Evolutionary conservation across 2,113 vertebrate species (phyloP).

Genomic region (Alligator mississippiensis): DNA sequence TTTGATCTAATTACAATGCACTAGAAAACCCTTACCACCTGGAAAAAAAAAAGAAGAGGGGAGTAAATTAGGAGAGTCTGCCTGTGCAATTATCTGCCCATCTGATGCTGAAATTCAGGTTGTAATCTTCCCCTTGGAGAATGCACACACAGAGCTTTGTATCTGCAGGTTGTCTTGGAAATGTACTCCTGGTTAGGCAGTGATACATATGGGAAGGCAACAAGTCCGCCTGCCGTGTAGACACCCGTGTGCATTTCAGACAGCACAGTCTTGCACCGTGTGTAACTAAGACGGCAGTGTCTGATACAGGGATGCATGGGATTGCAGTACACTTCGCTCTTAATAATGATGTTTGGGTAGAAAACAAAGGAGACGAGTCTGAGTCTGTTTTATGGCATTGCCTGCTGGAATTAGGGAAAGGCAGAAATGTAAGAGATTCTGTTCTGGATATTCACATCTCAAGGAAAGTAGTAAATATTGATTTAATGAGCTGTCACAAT

Average conservation of each 20-base stretch:
- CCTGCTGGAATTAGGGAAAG: background rate
- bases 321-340: accelerated
- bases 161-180: slow-evolving; percentile 18
- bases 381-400: background rate
- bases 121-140: background rate
- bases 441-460: background rate
- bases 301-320: accelerated
- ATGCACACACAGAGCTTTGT: accelerated
- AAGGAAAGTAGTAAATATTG: background rate
- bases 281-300: accelerated
- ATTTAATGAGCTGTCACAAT: slow-evolving; percentile 54
- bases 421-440: background rate
- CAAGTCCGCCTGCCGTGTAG: accelerated
- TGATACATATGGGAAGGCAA: accelerated
- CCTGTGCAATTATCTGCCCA: accelerated
- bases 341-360: accelerated
- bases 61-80: background rate
- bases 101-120: background rate
- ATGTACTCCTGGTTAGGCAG: accelerated
- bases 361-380: background rate
- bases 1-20: background rate
- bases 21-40: accelerated
- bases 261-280: background rate
- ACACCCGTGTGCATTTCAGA: background rate
- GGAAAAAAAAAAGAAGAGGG: accelerated